Conservation (phyloP, 2,797 vertebrate species). For the Rhinella marina region DNA sequence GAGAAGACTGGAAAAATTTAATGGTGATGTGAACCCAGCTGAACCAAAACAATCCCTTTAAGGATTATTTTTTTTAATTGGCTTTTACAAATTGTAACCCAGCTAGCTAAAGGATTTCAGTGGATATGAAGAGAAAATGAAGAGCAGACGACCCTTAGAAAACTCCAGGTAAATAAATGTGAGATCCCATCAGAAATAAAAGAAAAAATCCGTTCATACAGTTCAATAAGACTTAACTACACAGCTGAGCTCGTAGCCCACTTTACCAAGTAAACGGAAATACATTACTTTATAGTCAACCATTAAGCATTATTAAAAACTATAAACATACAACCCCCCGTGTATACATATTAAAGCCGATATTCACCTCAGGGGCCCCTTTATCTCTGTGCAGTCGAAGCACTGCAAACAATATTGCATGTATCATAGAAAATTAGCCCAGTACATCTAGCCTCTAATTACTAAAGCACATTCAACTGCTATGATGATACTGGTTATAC, state of each 20-base stretch:
- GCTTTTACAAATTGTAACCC: neutral
- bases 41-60: neutral
- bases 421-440: constrained; percentile 26
- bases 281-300: neutral
- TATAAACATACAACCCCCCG: constrained; percentile 3
- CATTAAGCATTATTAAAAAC: constrained; percentile 25
- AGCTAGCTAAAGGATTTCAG: neutral
- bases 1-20: no score
- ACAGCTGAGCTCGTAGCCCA: neutral
- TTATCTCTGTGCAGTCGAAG: constrained; percentile 1
- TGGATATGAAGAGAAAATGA: neutral
- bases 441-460: neutral
- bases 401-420: constrained; percentile 7
- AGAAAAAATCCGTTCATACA: constrained; percentile 11
- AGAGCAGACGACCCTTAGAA: neutral
- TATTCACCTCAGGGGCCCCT: neutral
- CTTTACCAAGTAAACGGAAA: neutral
- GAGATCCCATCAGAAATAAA: constrained; percentile 2
- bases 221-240: constrained; percentile 11
- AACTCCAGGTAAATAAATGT: neutral
- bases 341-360: neutral
- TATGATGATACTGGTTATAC: neutral
- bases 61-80: neutral
- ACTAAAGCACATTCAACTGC: neutral
- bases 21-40: no score